A percentile compares a stretch with the other conserved stretches of the same genome.
These are phyloP conservation scores for Thaumatotibia leucotreta DNA, from an alignment of 1,140 invertebrate species.

Conservation along the genomic window DNA sequence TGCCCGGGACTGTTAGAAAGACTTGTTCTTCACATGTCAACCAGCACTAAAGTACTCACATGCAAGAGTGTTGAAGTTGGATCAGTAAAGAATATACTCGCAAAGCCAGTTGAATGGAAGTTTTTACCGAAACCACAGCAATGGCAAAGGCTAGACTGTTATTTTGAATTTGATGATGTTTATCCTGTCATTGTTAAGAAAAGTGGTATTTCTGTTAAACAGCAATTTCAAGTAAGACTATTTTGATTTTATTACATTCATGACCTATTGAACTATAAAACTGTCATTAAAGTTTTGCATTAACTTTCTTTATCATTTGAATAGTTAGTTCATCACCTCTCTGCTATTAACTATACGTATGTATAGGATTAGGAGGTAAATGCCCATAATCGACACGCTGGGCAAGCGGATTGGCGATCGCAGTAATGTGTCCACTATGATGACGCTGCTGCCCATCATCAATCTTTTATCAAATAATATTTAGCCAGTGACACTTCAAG, in stretches of 20 bases:
- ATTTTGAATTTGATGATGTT: conserved; percentile 82
- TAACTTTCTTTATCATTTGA: too few relatives aligned
- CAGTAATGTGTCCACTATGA: too few relatives aligned
- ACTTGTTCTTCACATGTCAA: conserved; percentile 75
- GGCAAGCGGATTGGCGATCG: too few relatives aligned
- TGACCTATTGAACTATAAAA: conserved; percentile 25
- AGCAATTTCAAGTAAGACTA: conserved; percentile 79
- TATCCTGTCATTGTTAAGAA: conserved; percentile 79
- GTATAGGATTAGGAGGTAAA: too few relatives aligned
- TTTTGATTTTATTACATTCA: neutral
- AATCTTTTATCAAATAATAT: too few relatives aligned
- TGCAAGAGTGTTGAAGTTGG: conserved; percentile 72
- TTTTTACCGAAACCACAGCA: conserved; percentile 79
- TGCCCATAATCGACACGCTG: too few relatives aligned
- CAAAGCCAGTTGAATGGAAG: conserved; percentile 81
- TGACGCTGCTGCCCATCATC: too few relatives aligned
- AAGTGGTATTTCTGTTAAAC: conserved; percentile 78
- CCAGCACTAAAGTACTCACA: conserved; percentile 64
- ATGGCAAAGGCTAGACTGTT: conserved; percentile 84
- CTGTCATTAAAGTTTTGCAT: too few relatives aligned
- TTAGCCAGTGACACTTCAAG: too few relatives aligned
- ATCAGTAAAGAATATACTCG: conserved; percentile 36
- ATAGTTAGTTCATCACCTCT: too few relatives aligned
- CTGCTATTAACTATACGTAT: too few relatives aligned
- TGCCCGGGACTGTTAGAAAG: conserved; percentile 60